phyloP scores from a whole-genome alignment of 2,797 vertebrate species.

The Poeciliopsis infans region DNA sequence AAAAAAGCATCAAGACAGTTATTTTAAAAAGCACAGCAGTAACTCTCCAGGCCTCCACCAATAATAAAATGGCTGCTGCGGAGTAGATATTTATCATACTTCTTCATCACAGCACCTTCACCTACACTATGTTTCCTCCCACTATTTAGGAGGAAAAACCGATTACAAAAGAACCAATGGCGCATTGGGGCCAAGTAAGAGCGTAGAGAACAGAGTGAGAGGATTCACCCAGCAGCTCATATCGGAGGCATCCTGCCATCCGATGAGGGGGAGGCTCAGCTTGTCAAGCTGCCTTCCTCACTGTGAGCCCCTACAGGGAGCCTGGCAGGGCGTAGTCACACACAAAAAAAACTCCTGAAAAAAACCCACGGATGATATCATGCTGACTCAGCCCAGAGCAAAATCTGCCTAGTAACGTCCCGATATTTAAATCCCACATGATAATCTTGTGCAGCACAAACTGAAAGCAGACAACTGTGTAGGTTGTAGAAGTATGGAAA shows the following conservation, averaged over 20 bases:
- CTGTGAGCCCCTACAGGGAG: constrained; percentile 60
- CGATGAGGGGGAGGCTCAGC: constrained; percentile 44
- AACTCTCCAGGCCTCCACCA: background rate
- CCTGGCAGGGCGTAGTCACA: constrained; percentile 59
- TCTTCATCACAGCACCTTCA: constrained; percentile 5
- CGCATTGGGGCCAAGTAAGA: constrained; percentile 59
- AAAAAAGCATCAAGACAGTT: background rate
- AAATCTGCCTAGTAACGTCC: constrained; percentile 64
- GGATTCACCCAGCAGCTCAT: constrained; percentile 66
- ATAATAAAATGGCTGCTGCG: constrained; percentile 15
- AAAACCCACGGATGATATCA: constrained; percentile 52
- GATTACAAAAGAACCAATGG: constrained; percentile 13
- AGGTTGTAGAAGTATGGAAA: constrained; percentile 24
- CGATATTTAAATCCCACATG: constrained; percentile 18
- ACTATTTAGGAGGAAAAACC: constrained; percentile 1
- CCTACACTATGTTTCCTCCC: constrained; percentile 1
- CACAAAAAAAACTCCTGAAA: constrained; percentile 60
- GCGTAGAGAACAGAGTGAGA: constrained; percentile 57
- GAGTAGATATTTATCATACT: constrained; percentile 22
- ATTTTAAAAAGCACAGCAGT: constrained; percentile 10
- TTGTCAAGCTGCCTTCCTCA: constrained; percentile 59
- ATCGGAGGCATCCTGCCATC: constrained; percentile 54
- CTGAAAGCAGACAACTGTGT: background rate
- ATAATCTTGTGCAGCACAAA: background rate
- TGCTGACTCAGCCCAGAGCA: constrained; percentile 64